Conservation (phyloP, 2,797 vertebrate genomes). For the Muraenolepis orangiensis region DNA sequence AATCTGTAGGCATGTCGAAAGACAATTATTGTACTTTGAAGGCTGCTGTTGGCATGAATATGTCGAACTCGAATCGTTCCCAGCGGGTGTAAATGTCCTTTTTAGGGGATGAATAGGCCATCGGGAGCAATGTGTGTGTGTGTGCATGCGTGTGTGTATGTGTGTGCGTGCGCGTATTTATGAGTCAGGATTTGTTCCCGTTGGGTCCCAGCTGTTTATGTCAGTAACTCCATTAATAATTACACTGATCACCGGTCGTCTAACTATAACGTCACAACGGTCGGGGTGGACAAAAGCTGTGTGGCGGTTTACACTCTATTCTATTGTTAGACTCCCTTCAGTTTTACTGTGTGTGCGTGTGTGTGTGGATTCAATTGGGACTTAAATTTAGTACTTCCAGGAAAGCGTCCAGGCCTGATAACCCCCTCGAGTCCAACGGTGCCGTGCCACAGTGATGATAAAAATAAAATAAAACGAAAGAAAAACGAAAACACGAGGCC, state of each 20-base stretch:
- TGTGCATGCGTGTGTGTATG: not conserved
- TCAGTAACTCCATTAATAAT: not conserved
- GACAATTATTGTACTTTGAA: not conserved
- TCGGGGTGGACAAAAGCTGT: not conserved
- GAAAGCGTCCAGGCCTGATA: conserved; percentile 45
- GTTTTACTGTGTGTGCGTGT: no score
- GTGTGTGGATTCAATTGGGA: no score
- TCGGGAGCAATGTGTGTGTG: not conserved
- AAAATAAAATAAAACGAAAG: no score
- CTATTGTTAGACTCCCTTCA: not conserved
- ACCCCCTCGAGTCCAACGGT: no score
- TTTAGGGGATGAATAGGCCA: not conserved
- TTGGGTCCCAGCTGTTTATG: conserved; percentile 3
- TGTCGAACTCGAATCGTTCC: no score
- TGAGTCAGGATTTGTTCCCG: not conserved
- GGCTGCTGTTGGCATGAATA: not conserved
- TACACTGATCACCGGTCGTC: not conserved
- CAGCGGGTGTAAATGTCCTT: no score
- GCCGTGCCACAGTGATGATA: no score
- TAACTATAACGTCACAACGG: not conserved
- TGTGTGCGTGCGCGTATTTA: not conserved
- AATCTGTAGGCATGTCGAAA: not conserved
- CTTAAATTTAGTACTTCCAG: conserved; percentile 42
- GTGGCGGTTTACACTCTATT: not conserved
- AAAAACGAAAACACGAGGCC: not conserved